Base-by-base conservation (phyloP, 2,888 invertebrate genomes). In the Cosmorhoe ocellata region DNA sequence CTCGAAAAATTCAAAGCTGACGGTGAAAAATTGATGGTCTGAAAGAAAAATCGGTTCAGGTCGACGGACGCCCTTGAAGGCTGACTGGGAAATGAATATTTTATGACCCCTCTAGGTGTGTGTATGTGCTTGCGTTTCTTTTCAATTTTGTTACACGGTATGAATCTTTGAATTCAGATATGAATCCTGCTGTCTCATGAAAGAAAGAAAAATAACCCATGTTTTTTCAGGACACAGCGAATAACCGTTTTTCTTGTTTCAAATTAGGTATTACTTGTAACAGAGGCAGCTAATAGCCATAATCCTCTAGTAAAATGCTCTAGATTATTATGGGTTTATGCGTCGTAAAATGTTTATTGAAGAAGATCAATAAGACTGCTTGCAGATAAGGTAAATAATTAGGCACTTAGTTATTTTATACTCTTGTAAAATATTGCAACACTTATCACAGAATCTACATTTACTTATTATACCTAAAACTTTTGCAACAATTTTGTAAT, bases 21-120 rank as follows among this genome's bases (percentile, higher is more conserved):
- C 67, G 61, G 52, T 67, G 67, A 72, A 67, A 66, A 67, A 67
- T 66, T 63, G 57, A 33, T 42, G 33, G 59, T 57, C 52, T 57
- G 51, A 52, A 44, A 57, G 67, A 71, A 67, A 66, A 64, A 70
- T 70, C 31, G 55, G 56, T 60, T 51, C 56, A 43, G 43, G 36
- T 32, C 24, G 18, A 34, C 14, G 24, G 51, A 59, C 48, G 54
- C 51, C 52, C 51, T 47, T 49, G 48, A 51, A 44, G 44, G 40
- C 31, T 22, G 59, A 53, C 40, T 51, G 51, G 51, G 49, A 50
- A 50, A 59, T 54, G 41, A 49, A 54, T 49, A 44, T 51, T 54
- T 59, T 49, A 51, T 56, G 28, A 50, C 34, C 14, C 38, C 26
- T 45, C 32, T 45, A 31, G 27, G 39, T 28, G 36, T 28, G 36